Conservation (phyloP, 2,797 vertebrate genomes). For the Nannoperca obscura region DNA sequence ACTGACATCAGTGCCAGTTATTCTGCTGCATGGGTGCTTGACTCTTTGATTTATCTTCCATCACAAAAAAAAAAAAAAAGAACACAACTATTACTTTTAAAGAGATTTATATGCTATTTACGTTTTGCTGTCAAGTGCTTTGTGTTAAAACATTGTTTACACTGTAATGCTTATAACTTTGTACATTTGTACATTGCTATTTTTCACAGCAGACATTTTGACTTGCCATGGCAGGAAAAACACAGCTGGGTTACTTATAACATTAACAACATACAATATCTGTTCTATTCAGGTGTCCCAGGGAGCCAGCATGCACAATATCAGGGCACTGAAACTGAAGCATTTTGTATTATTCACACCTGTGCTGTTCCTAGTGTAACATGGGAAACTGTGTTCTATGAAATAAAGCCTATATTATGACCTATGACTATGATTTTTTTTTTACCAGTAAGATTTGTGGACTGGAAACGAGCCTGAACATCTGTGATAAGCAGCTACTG, state of each 20-base stretch:
- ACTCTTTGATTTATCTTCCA: neutral
- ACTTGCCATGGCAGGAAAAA: neutral
- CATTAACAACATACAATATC: neutral
- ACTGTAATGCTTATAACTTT: slow-evolving; percentile 18
- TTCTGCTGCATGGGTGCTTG: slow-evolving; percentile 12
- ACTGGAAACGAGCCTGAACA: slow-evolving; percentile 1
- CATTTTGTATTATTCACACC: slow-evolving; percentile 1
- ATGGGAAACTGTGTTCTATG: slow-evolving; percentile 1
- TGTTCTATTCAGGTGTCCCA: neutral
- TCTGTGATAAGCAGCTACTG: slow-evolving; percentile 17
- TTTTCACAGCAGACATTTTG: neutral
- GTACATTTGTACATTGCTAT: slow-evolving; percentile 8
- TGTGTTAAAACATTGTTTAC: slow-evolving; percentile 3
- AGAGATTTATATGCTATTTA: slow-evolving; percentile 17
- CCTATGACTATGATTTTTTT: no score
- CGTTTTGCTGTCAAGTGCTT: slow-evolving; percentile 27
- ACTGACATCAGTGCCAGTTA: slow-evolving; percentile 12
- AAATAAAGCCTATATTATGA: neutral
- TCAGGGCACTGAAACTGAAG: slow-evolving; percentile 1
- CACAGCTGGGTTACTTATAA: neutral
- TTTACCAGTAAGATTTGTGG: neutral
- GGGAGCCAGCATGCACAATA: neutral
- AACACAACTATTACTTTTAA: slow-evolving; percentile 16
- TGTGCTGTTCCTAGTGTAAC: neutral
- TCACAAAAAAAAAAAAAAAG: neutral